These are phyloP conservation scores for Gobio gobio DNA, from an alignment of 2,113 vertebrate species.

Conservation along the genomic window DNA sequence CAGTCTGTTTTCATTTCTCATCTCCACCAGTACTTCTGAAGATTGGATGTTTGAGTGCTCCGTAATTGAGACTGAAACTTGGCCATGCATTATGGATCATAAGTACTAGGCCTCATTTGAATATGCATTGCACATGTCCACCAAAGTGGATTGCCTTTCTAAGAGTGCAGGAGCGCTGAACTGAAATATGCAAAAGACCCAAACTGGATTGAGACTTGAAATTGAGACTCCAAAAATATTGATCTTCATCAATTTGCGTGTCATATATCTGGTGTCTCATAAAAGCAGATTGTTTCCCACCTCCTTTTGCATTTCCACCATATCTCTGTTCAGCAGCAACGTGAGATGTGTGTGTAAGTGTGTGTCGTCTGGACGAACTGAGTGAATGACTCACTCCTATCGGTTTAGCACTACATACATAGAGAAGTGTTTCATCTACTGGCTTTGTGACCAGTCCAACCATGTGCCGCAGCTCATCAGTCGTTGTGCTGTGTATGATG, in stretches of 20 bases:
- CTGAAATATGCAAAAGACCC: constrained; percentile 12
- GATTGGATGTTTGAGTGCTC: constrained; percentile 31
- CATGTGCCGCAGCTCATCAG: constrained; percentile 29
- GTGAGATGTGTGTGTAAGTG: background rate
- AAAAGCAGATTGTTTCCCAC: background rate
- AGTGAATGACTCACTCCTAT: constrained; percentile 6
- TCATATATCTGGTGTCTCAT: constrained; percentile 22
- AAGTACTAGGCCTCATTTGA: constrained; percentile 38
- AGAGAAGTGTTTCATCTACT: constrained; percentile 28
- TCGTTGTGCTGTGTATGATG: constrained; percentile 15
- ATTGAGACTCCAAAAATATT: background rate
- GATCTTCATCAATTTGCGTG: background rate
- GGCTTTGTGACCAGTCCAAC: constrained; percentile 33
- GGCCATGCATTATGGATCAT: constrained; percentile 55
- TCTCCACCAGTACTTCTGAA: constrained; percentile 33
- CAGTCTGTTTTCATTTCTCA: constrained; percentile 48
- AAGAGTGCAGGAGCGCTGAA: background rate
- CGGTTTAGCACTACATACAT: background rate
- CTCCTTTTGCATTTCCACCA: constrained; percentile 4
- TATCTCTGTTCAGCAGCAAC: constrained; percentile 7
- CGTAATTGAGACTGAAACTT: constrained; percentile 52
- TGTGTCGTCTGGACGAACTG: background rate
- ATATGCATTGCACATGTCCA: constrained; percentile 31
- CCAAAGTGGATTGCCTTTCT: constrained; percentile 21
- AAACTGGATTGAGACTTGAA: constrained; percentile 6